Base-by-base conservation (phyloP, 2,888 invertebrate genomes). In the Rambutsinella grinnellia region DNA sequence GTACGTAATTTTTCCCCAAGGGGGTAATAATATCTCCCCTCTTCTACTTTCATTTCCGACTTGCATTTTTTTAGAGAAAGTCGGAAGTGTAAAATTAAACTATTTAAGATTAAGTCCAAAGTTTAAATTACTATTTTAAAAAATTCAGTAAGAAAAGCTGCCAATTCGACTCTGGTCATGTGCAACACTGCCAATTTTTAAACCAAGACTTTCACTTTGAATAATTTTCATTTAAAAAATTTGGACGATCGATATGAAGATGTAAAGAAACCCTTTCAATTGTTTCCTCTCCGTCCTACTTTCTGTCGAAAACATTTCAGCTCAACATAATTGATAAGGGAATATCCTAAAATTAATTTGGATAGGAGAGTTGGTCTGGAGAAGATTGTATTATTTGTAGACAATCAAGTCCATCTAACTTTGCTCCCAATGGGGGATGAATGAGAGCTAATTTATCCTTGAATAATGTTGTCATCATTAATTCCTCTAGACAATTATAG, bases 401-500 rank as follows among this genome's bases (percentile, higher is more conserved):
- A 36, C 49, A 19, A 63, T 63, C 63, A 26, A 49, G 49, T 28
- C 36, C 15, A 28, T 47, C 51, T 63, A 51, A 63, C 28, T 63
- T 63, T 36, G 13, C 13, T 36, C 77, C 80, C 79, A 79, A 49
- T 47, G 72, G 80, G 80, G 79, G 79, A 79, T 80, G 78, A 81
- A 79, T 79, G 77, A 76, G 78, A 80, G 79, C 82, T 82, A 82
- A 83, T 82, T 83, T 82, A 79, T 81, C 80, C 80, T 46, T 76
- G 81, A 83, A 82, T 83, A 82, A 78, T 81, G 19, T 66, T 60
- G 66, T 66, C 60, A 74, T 82, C 81, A 83, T 36, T 83, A 83
- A 83, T 83, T 83, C 79, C 79, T 80, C 68, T 71, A 78, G 81
- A 81, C 83, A 83, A 81, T 80, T 49, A 81, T 82, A 79, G 79